A percentile compares a stretch with the other conserved stretches of the same genome.
phyloP scores from a whole-genome alignment of 1,140 invertebrate species.

The Littorina saxatilis region DNA sequence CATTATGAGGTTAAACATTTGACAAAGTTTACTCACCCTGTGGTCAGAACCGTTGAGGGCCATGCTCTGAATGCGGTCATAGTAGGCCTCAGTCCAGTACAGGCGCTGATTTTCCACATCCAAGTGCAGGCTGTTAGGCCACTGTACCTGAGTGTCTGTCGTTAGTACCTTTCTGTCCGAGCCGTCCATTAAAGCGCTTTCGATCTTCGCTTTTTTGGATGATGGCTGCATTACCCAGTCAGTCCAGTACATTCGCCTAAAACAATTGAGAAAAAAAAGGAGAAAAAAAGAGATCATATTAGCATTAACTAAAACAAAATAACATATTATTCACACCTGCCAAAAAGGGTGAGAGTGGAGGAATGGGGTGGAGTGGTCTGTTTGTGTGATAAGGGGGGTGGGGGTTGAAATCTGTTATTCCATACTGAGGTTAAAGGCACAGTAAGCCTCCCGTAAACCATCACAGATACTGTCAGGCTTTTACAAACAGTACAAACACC shows the following conservation, averaged over 20 bases:
- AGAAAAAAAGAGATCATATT: too few relatives aligned
- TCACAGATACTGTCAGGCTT: too few relatives aligned
- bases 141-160: slow-evolving; percentile 77
- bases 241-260: slow-evolving; percentile 83
- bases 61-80: slow-evolving; percentile 87
- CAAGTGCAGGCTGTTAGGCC: slow-evolving; percentile 80
- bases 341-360: too few relatives aligned
- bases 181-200: slow-evolving; percentile 88
- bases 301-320: too few relatives aligned
- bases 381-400: too few relatives aligned
- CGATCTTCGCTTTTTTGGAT: slow-evolving; percentile 93
- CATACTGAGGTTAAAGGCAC: too few relatives aligned
- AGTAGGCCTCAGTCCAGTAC: slow-evolving; percentile 80
- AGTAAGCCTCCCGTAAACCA: too few relatives aligned
- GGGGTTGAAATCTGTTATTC: too few relatives aligned
- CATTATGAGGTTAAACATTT: too few relatives aligned
- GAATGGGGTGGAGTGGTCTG: too few relatives aligned
- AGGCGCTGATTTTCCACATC: slow-evolving; percentile 76
- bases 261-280: background rate
- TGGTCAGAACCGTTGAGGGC: slow-evolving; percentile 79
- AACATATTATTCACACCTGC: too few relatives aligned
- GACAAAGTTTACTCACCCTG: slow-evolving; percentile 13
- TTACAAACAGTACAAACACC: too few relatives aligned
- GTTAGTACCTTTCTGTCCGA: slow-evolving; percentile 91
- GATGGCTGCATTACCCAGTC: slow-evolving; percentile 99